Evolutionary conservation across 2,888 invertebrate genomes (phyloP).

Genomic region (Scaptomyza caliginosa): DNA sequence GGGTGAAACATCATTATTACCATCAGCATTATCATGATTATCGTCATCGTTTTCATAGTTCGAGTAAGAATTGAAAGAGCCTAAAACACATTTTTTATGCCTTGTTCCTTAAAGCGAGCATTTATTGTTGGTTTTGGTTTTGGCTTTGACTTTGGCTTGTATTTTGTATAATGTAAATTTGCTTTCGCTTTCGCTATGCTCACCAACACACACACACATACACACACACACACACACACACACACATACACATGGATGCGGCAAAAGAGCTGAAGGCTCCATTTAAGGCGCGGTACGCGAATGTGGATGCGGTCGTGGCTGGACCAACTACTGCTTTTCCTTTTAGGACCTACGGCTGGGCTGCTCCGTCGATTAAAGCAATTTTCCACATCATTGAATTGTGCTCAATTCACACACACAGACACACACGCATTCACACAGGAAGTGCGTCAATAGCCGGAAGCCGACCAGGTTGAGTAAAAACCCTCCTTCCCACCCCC

Average conservation of each 20-base stretch:
- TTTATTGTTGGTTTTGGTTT: constrained; percentile 20
- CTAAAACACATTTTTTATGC: constrained; percentile 44
- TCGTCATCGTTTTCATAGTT: constrained; percentile 20
- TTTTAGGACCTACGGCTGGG: neutral
- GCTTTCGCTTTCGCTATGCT: constrained; percentile 8
- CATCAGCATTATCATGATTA: constrained; percentile 1
- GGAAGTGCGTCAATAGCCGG: constrained; percentile 69
- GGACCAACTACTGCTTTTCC: constrained; percentile 3
- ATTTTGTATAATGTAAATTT: constrained; percentile 16
- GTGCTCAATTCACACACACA: constrained; percentile 46
- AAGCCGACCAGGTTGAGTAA: neutral
- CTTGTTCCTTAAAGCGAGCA: constrained; percentile 20
- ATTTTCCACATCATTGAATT: constrained; percentile 75
- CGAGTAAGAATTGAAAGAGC: constrained; percentile 21
- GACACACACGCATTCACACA: neutral
- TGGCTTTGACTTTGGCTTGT: constrained; percentile 1
- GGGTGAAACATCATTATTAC: constrained; percentile 3
- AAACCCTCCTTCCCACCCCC: neutral
- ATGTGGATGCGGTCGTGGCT: constrained; percentile 1
- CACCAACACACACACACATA: neutral
- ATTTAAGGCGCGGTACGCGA: neutral
- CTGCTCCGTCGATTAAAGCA: constrained; percentile 57
- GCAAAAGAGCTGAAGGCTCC: neutral
- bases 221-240: neutral
- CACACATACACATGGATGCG: constrained; percentile 1